Conservation (phyloP, 2,113 vertebrate species). For the Paramormyrops kingsleyae region DNA sequence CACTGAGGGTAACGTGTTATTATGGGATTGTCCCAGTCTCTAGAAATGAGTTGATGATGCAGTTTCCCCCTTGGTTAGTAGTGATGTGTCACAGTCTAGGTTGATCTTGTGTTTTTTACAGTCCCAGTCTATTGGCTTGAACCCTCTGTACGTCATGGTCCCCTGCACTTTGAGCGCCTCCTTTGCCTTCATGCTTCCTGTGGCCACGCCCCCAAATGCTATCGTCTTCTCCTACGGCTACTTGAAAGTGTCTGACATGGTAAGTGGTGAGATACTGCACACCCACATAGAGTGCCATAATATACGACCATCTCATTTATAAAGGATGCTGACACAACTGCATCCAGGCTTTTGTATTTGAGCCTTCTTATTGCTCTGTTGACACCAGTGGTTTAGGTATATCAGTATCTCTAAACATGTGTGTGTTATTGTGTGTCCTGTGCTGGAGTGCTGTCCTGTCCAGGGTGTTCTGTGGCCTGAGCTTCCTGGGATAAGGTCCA, state of each 20-base stretch:
- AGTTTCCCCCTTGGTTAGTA: not conserved
- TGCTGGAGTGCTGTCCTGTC: not conserved
- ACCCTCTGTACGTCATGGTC: conserved; percentile 90
- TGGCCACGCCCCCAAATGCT: conserved; percentile 69
- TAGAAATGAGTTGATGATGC: not conserved
- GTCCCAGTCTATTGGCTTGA: conserved; percentile 77
- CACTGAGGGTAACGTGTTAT: not conserved
- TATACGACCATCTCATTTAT: not conserved
- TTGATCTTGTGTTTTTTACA: conserved; percentile 47
- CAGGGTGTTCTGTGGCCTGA: not conserved
- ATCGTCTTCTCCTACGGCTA: conserved; percentile 69
- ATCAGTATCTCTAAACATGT: not conserved
- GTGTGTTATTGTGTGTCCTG: not conserved
- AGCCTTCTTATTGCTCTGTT: not conserved
- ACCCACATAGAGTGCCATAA: not conserved
- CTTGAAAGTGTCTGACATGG: conserved; percentile 69
- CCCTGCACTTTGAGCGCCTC: conserved; percentile 71
- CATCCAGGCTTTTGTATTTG: not conserved
- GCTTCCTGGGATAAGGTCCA: not conserved
- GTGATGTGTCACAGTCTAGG: not conserved
- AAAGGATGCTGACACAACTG: not conserved
- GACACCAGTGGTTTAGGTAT: not conserved
- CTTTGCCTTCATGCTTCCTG: conserved; percentile 73
- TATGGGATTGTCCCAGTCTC: not conserved
- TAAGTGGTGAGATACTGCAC: conserved; percentile 37